These are phyloP conservation scores for Lasioglossum calceatum DNA, from an alignment of 2,888 invertebrate species.

Conservation along the genomic window DNA sequence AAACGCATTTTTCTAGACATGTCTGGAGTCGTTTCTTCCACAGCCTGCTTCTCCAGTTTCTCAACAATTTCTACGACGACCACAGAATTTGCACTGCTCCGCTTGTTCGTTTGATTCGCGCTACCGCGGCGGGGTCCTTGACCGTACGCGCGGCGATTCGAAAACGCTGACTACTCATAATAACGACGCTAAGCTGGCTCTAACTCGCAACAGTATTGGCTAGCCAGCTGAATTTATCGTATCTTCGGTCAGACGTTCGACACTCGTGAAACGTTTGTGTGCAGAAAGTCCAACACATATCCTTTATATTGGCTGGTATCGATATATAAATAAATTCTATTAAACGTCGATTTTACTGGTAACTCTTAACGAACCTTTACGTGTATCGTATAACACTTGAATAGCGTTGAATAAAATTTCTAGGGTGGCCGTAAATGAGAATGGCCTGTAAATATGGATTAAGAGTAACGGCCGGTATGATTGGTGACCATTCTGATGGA, in stretches of 20 bases:
- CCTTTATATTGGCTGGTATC: constrained; percentile 37
- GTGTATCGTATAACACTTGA: not conserved
- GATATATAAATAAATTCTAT: not conserved
- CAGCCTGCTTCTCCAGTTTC: not conserved
- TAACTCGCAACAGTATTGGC: constrained; percentile 33
- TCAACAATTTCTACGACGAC: constrained; percentile 41
- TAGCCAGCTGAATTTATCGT: constrained; percentile 20
- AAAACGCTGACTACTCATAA: constrained; percentile 70
- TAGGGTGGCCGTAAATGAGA: not conserved
- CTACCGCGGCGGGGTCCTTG: constrained; percentile 67
- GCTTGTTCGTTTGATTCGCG: constrained; percentile 41
- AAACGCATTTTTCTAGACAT: not conserved
- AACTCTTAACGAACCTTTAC: not conserved
- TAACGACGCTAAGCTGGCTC: constrained; percentile 45
- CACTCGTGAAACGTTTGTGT: not conserved
- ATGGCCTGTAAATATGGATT: constrained; percentile 41
- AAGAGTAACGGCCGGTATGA: constrained; percentile 75
- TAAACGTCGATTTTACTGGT: not conserved
- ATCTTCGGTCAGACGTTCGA: not conserved
- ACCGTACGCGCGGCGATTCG: constrained; percentile 60
- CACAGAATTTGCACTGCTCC: constrained; percentile 48
- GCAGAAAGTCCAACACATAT: not conserved
- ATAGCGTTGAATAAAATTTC: not conserved
- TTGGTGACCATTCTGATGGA: constrained; percentile 82
- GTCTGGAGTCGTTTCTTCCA: not conserved